Evolutionary conservation across 30 jellyfish, hydroid and myxozoan genomes (phyloP).

Genomic region (Turritopsis rubra): DNA sequence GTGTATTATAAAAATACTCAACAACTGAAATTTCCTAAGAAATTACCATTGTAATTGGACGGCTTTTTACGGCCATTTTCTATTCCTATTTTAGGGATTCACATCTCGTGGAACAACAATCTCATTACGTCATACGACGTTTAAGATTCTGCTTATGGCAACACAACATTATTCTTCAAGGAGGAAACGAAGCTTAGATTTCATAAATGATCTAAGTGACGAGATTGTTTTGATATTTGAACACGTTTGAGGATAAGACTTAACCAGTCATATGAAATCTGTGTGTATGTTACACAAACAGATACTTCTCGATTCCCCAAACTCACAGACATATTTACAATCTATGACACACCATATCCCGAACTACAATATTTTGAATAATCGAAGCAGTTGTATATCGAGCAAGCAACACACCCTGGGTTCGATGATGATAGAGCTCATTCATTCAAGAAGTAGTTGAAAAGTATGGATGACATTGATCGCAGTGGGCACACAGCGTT

Average conservation of each 20-base stretch:
- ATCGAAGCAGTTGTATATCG: constrained; percentile 46
- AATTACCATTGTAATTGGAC: no score
- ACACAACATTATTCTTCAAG: not conserved
- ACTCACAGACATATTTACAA: not conserved
- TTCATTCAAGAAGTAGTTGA: no score
- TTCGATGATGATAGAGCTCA: no score
- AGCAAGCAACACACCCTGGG: no score
- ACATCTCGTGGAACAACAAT: constrained; percentile 78
- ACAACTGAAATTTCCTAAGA: no score
- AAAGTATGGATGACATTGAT: no score
- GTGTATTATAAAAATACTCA: no score
- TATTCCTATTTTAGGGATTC: constrained; percentile 67
- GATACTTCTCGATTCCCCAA: constrained; percentile 15
- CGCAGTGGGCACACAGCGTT: no score
- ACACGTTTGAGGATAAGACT: constrained; percentile 38
- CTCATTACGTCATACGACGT: constrained; percentile 50
- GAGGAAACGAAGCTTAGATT: constrained; percentile 1
- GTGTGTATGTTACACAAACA: constrained; percentile 50
- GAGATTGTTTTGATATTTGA: constrained; percentile 47
- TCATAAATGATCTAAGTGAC: constrained; percentile 8
- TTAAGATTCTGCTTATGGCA: constrained; percentile 13
- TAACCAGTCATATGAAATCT: constrained; percentile 37
- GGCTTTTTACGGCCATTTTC: no score
- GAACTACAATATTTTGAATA: constrained; percentile 29
- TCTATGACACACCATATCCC: constrained; percentile 61